phyloP scores from a whole-genome alignment of 2,888 invertebrate genomes.

The Dasysyrphus albostriatus region DNA sequence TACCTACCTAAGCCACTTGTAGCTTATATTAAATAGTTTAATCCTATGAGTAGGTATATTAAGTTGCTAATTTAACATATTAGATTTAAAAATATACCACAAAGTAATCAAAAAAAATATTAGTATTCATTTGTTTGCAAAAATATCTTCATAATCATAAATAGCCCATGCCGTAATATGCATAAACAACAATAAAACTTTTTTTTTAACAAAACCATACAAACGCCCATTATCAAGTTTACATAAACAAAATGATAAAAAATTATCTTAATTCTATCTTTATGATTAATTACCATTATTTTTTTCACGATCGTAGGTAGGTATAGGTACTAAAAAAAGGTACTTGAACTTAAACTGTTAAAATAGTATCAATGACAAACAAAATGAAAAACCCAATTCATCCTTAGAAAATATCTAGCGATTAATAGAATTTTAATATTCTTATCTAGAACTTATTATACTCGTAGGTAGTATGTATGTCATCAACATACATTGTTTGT shows the following conservation, averaged over 20 bases:
- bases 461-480: not conserved
- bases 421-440: slow-evolving; percentile 15
- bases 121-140: too few species aligned
- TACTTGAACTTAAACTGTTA: slow-evolving; percentile 6
- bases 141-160: slow-evolving; percentile 21
- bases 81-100: not conserved
- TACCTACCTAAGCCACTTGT: too few species aligned
- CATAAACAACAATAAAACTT: not conserved
- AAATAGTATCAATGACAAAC: slow-evolving; percentile 4
- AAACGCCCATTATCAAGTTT: slow-evolving; percentile 21
- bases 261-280: slow-evolving; percentile 23
- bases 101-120: not conserved
- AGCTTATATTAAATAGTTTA: too few species aligned
- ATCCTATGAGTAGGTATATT: too few species aligned
- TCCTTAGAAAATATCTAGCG: not conserved
- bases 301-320: not conserved
- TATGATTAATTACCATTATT: not conserved
- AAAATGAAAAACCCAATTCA: not conserved
- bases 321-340: not conserved
- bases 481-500: not conserved
- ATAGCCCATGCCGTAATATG: not conserved
- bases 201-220: not conserved
- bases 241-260: slow-evolving; percentile 12
- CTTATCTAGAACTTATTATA: not conserved
- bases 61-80: not conserved